These are phyloP conservation scores for Morpho helenor DNA, from an alignment of 2,888 invertebrate genomes.

Conservation along the genomic window DNA sequence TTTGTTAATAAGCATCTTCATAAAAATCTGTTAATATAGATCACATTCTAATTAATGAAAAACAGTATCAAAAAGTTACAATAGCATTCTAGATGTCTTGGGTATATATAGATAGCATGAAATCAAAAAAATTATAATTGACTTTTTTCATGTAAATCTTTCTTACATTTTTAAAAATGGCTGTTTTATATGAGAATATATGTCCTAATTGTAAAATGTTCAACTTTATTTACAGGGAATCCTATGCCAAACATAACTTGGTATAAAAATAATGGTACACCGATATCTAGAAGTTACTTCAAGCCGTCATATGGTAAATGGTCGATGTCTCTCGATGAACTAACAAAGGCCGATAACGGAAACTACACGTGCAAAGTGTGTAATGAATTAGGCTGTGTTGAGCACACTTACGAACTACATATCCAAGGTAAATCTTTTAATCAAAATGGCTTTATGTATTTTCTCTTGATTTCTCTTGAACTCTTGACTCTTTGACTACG, in stretches of 20 bases:
- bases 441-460: neutral
- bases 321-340: conserved; percentile 87
- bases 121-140: too few species aligned
- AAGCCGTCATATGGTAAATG: conserved; percentile 84
- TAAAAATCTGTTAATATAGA: too few species aligned
- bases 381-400: conserved; percentile 89
- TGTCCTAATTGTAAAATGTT: too few species aligned
- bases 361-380: conserved; percentile 93
- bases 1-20: too few species aligned
- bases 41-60: too few species aligned
- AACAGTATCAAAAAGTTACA: too few species aligned
- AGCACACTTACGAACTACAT: conserved; percentile 83
- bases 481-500: too few species aligned
- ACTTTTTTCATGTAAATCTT: too few species aligned
- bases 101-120: too few species aligned
- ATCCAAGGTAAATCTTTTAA: conserved; percentile 78
- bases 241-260: conserved; percentile 89
- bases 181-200: too few species aligned
- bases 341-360: conserved; percentile 90
- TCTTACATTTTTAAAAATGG: too few species aligned
- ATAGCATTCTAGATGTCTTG: too few species aligned
- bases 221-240: conserved; percentile 28
- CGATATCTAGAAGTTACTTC: conserved; percentile 82
- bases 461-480: neutral
- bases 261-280: conserved; percentile 85